Conservation (phyloP, 2,888 invertebrate species). For the Theretra japonica region DNA sequence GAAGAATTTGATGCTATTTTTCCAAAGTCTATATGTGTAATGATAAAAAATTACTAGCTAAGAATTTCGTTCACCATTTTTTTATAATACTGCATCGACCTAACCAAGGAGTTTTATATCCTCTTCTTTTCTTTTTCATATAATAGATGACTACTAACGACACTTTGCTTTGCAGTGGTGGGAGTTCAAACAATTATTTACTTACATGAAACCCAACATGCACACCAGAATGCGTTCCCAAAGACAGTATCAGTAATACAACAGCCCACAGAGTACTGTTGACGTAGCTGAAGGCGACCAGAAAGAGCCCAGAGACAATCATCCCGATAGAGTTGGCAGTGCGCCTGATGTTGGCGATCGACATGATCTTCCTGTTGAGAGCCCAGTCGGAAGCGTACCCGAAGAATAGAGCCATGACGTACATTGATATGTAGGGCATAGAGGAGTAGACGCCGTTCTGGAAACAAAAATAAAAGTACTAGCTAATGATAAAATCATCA, state of each 20-base stretch:
- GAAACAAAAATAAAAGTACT: slow-evolving; percentile 36
- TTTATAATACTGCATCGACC: too few species aligned
- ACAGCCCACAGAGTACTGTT: slow-evolving; percentile 74
- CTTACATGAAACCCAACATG: slow-evolving; percentile 86
- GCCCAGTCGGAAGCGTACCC: slow-evolving; percentile 59
- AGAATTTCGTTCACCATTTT: too few species aligned
- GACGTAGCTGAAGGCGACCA: slow-evolving; percentile 78
- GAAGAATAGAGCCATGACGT: slow-evolving; percentile 68
- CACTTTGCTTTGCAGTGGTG: too few species aligned
- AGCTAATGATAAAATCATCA: too few species aligned
- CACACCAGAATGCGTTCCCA: slow-evolving; percentile 85
- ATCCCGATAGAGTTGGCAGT: slow-evolving; percentile 77
- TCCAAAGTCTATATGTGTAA: too few species aligned
- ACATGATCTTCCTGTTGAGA: slow-evolving; percentile 57
- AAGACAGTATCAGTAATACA: slow-evolving; percentile 81
- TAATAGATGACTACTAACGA: too few species aligned
- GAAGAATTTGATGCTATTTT: too few species aligned
- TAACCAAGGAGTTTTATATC: too few species aligned
- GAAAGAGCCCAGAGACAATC: slow-evolving; percentile 59
- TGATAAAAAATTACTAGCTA: too few species aligned
- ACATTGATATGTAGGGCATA: slow-evolving; percentile 80
- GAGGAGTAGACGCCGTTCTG: slow-evolving; percentile 82
- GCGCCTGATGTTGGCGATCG: slow-evolving; percentile 60
- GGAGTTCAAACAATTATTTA: slow-evolving; percentile 21
- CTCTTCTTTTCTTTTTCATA: too few species aligned